Evolutionary conservation across 1,140 invertebrate genomes (phyloP), one percentile per base, ranked within the genome.

Genomic region (Drosophila paulistorum): DNA sequence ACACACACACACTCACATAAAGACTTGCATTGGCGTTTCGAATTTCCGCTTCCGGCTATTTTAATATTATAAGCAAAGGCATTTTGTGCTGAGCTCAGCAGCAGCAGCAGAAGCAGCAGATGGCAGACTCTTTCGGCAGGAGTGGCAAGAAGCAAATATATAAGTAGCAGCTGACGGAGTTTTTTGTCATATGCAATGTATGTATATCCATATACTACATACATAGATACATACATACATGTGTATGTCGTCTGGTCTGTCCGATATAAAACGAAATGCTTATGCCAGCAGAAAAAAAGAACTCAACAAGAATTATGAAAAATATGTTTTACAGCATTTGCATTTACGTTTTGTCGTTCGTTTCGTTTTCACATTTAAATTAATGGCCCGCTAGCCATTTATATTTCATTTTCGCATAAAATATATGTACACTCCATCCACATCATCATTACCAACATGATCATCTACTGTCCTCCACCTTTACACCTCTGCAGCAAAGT

Each of bases 1-100:
- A 42, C 26, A 48, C 41, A 35, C n/a, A 41, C 20, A 23, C 20
- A 23, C 20, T 2, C 66, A 39, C 58, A 45, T 37, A 69, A 51
- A 66, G 61, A 68, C 67, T 42, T 77, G 83, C 83, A 82, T 71
- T 79, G 72, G 83, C 83, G 83, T 79, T 83, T 86, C 74, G 83
- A 82, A 86, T 86, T 86, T 86, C 83, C 83, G 83, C 84, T 86
- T 86, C 83, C 83, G 83, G 83, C 70, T 74, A 87, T 86, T 86
- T 86, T 87, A 86, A 83, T 86, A 86, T 86, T 87, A 87, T 76
- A 79, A 86, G 83, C 82, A 74, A 86, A 73, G 83, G 82, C 82
- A 86, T 86, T 85, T 86, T 87, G 57, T 86, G 82, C 83, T 79
- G 75, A 79, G 69, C 75, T 68, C 82, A 81, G 74, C 76, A 86